Evolutionary conservation across 2,113 vertebrate species (phyloP).

Genomic region (Oophaga pumilio): DNA sequence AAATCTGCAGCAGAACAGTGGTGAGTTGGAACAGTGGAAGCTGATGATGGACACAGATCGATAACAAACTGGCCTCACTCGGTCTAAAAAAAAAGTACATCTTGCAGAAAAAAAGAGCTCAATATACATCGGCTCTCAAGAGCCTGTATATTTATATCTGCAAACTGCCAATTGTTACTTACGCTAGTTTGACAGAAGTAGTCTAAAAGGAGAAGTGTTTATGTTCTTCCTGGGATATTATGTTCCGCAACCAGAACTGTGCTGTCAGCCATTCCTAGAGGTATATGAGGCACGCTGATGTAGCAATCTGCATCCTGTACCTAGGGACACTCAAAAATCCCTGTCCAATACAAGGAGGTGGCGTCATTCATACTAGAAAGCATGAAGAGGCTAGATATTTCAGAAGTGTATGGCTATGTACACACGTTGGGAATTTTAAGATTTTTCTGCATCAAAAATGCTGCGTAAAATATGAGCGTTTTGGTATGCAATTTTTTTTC

Average conservation of each 20-base stretch:
- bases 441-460: too few relatives aligned
- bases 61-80: conserved; percentile 17
- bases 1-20: conserved; percentile 10
- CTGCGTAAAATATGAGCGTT: too few relatives aligned
- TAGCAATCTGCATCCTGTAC: background rate
- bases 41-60: conserved; percentile 44
- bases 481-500: too few relatives aligned
- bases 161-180: conserved; percentile 40
- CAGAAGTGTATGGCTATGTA: background rate
- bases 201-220: conserved; percentile 16
- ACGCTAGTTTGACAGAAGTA: conserved; percentile 23
- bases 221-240: conserved; percentile 29
- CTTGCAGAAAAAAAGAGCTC: conserved; percentile 48
- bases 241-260: conserved; percentile 33
- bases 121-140: conserved; percentile 29
- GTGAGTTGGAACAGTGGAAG: conserved; percentile 38
- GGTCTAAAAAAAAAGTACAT: conserved; percentile 43
- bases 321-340: background rate
- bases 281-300: conserved; percentile 31
- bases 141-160: conserved; percentile 45
- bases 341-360: background rate
- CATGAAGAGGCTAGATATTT: background rate
- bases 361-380: background rate
- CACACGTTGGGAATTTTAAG: too few relatives aligned
- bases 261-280: conserved; percentile 33